Conservation (phyloP, 2,888 invertebrate species). For the Molanna angustata region DNA sequence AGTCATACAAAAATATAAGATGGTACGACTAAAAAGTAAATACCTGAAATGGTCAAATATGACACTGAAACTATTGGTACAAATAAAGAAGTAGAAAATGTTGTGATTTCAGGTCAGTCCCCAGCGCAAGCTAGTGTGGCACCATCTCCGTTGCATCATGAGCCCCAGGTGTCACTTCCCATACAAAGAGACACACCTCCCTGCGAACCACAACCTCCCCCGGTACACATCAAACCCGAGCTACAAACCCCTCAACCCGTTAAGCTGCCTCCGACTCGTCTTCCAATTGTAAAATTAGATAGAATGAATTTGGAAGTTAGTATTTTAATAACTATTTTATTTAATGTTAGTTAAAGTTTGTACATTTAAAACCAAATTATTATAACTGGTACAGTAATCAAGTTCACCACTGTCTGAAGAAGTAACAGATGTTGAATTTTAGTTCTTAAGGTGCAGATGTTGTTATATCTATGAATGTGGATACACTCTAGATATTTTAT, state of each 20-base stretch:
- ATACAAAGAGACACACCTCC: conserved; percentile 15
- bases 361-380: neutral
- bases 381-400: no score
- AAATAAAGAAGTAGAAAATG: conserved; percentile 41
- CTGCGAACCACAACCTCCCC: conserved; percentile 32
- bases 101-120: conserved; percentile 54
- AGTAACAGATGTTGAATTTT: no score
- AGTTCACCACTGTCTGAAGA: no score
- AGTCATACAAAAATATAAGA: no score
- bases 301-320: conserved; percentile 47
- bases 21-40: no score
- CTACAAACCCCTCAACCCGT: conserved; percentile 37
- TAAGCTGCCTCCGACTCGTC: conserved; percentile 45
- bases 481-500: no score
- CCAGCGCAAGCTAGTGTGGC: conserved; percentile 64
- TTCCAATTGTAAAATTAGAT: conserved; percentile 52
- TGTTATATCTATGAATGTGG: no score
- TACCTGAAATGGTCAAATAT: no score
- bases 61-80: no score
- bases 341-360: no score
- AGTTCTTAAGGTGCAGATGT: no score
- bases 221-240: conserved; percentile 33
- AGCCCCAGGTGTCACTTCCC: conserved; percentile 53
- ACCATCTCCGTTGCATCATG: conserved; percentile 53
- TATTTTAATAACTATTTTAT: conserved; percentile 25